These are phyloP conservation scores for Copsychus sechellarum DNA, from an alignment of 2,113 vertebrate genomes.

Conservation along the genomic window DNA sequence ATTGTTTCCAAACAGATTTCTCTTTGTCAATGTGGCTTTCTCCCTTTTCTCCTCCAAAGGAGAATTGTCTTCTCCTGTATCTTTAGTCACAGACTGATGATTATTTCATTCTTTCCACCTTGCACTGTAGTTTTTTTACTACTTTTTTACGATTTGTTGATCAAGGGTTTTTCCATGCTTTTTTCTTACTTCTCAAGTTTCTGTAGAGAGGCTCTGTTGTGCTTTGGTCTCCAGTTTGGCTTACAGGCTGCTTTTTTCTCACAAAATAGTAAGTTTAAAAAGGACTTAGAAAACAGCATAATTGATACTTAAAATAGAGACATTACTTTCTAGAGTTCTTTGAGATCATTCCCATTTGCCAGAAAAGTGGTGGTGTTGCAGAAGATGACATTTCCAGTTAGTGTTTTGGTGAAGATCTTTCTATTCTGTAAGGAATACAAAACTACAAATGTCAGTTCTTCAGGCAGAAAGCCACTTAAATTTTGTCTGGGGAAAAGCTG, in stretches of 20 bases:
- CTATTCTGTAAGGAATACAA: background rate
- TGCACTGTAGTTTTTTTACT: background rate
- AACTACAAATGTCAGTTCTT: background rate
- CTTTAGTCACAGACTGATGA: background rate
- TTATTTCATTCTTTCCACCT: background rate
- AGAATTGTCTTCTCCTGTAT: background rate
- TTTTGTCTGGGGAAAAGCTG: background rate
- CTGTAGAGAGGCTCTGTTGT: background rate
- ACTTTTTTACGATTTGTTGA: background rate
- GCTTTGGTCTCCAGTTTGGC: background rate
- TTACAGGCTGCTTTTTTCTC: background rate
- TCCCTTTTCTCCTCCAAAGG: background rate
- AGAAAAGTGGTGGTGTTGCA: background rate
- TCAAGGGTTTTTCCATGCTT: accelerated
- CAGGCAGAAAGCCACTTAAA: background rate
- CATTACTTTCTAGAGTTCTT: background rate
- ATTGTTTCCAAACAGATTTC: background rate
- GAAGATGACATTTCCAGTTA: background rate
- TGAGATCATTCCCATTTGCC: background rate
- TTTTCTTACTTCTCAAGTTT: background rate
- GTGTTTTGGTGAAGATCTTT: background rate
- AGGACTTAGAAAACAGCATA: background rate
- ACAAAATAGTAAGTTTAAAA: background rate
- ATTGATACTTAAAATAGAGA: background rate
- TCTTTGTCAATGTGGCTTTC: background rate